Evolutionary conservation across 2,888 invertebrate species (phyloP), one percentile per base, ranked within the genome.

Genomic region (Luffia ferchaultella): DNA sequence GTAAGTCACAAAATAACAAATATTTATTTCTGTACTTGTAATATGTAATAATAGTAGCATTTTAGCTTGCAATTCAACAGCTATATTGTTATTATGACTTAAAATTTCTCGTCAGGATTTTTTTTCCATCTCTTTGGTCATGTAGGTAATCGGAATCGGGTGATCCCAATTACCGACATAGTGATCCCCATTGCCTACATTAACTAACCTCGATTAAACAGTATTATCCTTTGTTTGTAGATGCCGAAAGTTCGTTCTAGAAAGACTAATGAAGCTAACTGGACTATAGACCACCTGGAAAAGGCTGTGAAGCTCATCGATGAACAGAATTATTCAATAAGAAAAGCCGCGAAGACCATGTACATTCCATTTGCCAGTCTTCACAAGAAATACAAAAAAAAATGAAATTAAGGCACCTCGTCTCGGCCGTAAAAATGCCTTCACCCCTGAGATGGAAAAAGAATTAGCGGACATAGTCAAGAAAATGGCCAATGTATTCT

Each of bases 401-500:
- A 42, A 16, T 7, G 7, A n/a, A 42, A 42, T n/a, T 30, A 30
- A 30, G 30, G 30, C 3, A 30, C 30, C 30, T 30, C 30, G 30
- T 30, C 30, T 30, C n/a, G 45, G 45, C 5, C 17, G 45, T 30
- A 30, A 30, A 7, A 30, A 3, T 54, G 55, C 57, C 41, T 60
- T 58, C 43, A 57, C 51, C 50, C 18, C 49, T 52, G 58, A 59
- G 41, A 12, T 18, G 50, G 60, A 61, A 57, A 49, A 45, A 20
- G 54, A 56, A 43, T 41, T 61, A 52, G 58, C 60, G 15, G 20
- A 58, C 52, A 46, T 50, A 45, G 48, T 61, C 2, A 60, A 58
- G 49, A 56, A 58, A 51, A 57, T 62, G 56, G 57, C 60, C 7
- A 60, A 60, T 48, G 51, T 59, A 45, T 61, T 61, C 45, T 60